A percentile compares a stretch with the other conserved stretches of the same genome.
phyloP scores from a whole-genome alignment of 92 coral and sea anemone species.

The Phenganax stokvisi region DNA sequence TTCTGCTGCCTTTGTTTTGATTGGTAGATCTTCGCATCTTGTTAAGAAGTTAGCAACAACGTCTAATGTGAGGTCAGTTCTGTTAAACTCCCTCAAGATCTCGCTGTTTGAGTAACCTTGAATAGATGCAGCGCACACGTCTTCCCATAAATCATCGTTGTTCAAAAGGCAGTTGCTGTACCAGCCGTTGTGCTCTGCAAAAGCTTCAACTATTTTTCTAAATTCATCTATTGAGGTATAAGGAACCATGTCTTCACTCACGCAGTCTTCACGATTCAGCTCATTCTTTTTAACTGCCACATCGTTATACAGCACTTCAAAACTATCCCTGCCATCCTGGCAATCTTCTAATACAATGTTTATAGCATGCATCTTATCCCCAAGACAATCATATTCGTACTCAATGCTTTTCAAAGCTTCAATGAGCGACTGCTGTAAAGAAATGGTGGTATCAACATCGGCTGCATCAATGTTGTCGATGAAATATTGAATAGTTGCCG shows the following conservation, averaged over 20 bases:
- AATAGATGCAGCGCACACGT: neutral
- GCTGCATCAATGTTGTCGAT: neutral
- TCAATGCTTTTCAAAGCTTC: neutral
- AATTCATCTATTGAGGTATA: slow-evolving; percentile 2
- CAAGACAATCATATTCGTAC: neutral
- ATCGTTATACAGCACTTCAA: neutral
- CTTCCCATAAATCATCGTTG: neutral
- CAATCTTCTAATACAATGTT: neutral
- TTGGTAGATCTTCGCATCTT: neutral
- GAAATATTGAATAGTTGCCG: neutral
- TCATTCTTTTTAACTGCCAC: neutral
- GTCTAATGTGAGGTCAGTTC: neutral
- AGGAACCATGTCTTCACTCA: neutral
- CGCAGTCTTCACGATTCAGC: neutral
- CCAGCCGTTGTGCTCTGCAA: neutral
- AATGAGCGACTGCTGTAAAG: neutral
- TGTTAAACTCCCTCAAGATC: neutral
- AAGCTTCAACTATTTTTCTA: neutral
- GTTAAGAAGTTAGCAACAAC: slow-evolving; percentile 4
- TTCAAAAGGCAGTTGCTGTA: slow-evolving; percentile 1
- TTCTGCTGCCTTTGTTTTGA: neutral
- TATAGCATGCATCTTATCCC: neutral
- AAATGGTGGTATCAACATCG: neutral
- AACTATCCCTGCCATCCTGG: neutral
- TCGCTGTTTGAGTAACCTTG: neutral